Evolutionary conservation across 2,888 invertebrate species (phyloP).

Genomic region (Scotopteryx bipunctaria): DNA sequence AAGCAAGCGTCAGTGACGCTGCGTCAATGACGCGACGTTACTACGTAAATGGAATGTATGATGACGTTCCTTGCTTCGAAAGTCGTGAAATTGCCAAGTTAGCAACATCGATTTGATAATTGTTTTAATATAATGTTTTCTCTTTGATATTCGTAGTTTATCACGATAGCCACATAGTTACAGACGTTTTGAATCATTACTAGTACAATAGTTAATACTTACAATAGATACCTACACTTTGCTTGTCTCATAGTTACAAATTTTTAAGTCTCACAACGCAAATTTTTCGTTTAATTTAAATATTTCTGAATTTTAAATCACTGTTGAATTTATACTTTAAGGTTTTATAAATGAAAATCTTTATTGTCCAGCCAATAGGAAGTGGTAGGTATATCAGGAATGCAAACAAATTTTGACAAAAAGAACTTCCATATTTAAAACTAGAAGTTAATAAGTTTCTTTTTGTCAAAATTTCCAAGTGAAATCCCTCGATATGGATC

Average conservation of each 20-base stretch:
- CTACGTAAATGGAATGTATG: too few relatives aligned
- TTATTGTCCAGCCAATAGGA: slow-evolving; percentile 21
- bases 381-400: slow-evolving; percentile 17
- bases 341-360: slow-evolving; percentile 20
- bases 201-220: slow-evolving; percentile 36
- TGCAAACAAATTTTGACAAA: slow-evolving; percentile 21
- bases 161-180: slow-evolving; percentile 36
- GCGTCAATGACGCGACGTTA: too few relatives aligned
- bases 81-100: slow-evolving; percentile 34
- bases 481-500: slow-evolving; percentile 29
- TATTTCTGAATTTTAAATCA: slow-evolving; percentile 19
- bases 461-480: slow-evolving; percentile 33
- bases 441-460: slow-evolving; percentile 28
- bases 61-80: too few relatives aligned
- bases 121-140: slow-evolving; percentile 32
- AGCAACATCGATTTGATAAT: slow-evolving; percentile 33
- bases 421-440: slow-evolving; percentile 13
- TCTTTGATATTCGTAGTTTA: slow-evolving; percentile 35
- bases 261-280: slow-evolving; percentile 11
- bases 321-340: slow-evolving; percentile 29
- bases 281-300: slow-evolving; percentile 14
- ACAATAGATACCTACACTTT: slow-evolving; percentile 33
- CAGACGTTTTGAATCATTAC: slow-evolving; percentile 36
- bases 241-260: slow-evolving; percentile 32
- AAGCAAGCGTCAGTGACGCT: too few relatives aligned